phyloP scores from a whole-genome alignment of 2,888 invertebrate species.

The Nomada fucata region DNA sequence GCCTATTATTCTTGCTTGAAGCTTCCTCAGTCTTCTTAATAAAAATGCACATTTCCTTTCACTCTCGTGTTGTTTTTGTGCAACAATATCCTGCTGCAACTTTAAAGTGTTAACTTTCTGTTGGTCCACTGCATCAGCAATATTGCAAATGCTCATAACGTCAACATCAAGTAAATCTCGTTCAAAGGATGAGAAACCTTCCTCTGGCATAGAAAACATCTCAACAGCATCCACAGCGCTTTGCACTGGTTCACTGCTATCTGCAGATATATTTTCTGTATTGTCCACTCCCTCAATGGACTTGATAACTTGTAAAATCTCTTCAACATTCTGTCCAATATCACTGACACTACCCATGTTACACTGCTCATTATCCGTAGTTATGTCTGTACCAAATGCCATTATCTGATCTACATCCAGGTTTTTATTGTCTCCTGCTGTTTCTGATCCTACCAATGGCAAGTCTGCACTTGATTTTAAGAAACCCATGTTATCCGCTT shows the following conservation, averaged over 20 bases:
- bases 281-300: slow-evolving; percentile 87
- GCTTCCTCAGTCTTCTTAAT: slow-evolving; percentile 89
- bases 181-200: slow-evolving; percentile 79
- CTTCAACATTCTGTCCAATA: slow-evolving; percentile 87
- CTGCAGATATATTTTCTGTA: slow-evolving; percentile 68
- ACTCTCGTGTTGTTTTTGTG: slow-evolving; percentile 86
- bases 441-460: slow-evolving; percentile 71
- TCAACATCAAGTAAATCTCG: slow-evolving; percentile 81
- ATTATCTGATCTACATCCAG: slow-evolving; percentile 79
- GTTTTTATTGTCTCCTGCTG: slow-evolving; percentile 70
- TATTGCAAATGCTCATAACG: slow-evolving; percentile 79
- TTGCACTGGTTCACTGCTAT: slow-evolving; percentile 66
- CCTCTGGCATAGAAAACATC: slow-evolving; percentile 80
- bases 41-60: slow-evolving; percentile 90
- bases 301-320: slow-evolving; percentile 91
- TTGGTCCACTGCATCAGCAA: slow-evolving; percentile 70
- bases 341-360: slow-evolving; percentile 85
- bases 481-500: slow-evolving; percentile 83
- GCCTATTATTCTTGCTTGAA: slow-evolving; percentile 91
- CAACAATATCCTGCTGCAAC: slow-evolving; percentile 76
- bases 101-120: slow-evolving; percentile 69
- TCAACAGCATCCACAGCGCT: slow-evolving; percentile 73
- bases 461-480: slow-evolving; percentile 80
- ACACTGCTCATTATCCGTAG: slow-evolving; percentile 67
- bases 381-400: slow-evolving; percentile 73